Base-by-base conservation (phyloP, 1,140 invertebrate genomes). In the Hycleus cichorii region DNA sequence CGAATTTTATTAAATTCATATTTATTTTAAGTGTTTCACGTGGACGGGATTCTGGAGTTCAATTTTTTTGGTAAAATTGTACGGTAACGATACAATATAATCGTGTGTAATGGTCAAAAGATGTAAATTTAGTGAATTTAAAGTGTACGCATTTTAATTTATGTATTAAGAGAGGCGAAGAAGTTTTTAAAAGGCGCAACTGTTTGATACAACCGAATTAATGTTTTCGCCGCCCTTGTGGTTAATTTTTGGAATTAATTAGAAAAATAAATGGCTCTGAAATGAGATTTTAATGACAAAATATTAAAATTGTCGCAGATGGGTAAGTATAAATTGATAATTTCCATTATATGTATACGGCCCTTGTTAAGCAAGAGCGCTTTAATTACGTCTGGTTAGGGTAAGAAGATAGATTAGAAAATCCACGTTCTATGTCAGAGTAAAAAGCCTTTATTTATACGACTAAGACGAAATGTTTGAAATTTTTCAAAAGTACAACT, bases 251-350 rank as follows among this genome's bases (percentile, higher is more conserved):
- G 57, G 64, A 67, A 67, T 65, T 69, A 69, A 69, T 69, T 69
- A 63, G 57, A 56, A 57, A 67, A 67, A 69, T 67, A 66, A 69
- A 69, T 69, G 59, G 58, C 58, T 50, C 7, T 46, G 10, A 55
- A 51, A 67, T 60, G 67, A 67, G 67, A 66, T 66, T 67, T 69
- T 69, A 69, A 69, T 69, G 67, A 69, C 67, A 69, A 69, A 67
- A 69, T 66, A 69, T 67, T 69, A 63, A 67, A 67, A 67, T 69
- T 69, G 65, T 69, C 67, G 55, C 67, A 69, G 67, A 69, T 69
- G 67, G 60, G 65, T 61, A 67, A 58, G 64, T 64, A 69, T 65
- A 69, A 67, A 69, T 67, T 69, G 65, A 69, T 69, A 67, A 69
- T 69, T 67, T 55, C 60, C 55, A 63, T 55, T 47, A 67, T 64